Percentiles rank a stretch among this genome's conserved stretches.
Evolutionary conservation across 2,888 invertebrate species (phyloP).

Genomic region (Drosophila hamatofila): DNA sequence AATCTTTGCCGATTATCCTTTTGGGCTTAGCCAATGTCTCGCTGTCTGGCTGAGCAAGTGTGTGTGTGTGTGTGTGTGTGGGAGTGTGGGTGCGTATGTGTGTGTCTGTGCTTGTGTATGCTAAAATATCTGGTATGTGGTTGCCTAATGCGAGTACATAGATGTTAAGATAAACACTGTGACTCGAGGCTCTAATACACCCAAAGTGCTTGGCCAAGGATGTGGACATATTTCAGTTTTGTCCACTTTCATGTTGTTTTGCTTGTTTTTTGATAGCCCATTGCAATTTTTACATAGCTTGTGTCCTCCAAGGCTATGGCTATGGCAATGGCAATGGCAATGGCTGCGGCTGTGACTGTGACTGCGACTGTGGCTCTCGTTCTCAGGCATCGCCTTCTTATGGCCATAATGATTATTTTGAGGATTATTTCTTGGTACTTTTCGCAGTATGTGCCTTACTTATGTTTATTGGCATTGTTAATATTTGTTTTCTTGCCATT

Average conservation of each 20-base stretch:
- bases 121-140: conserved; percentile 23
- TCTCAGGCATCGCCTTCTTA: conserved; percentile 51
- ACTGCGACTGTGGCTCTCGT: neutral
- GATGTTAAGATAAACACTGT: conserved; percentile 56
- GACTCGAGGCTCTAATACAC: conserved; percentile 51
- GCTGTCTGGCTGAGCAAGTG: neutral
- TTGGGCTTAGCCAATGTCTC: conserved; percentile 41
- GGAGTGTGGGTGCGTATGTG: neutral
- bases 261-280: conserved; percentile 62
- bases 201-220: conserved; percentile 46
- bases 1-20: conserved; percentile 69
- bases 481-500: conserved; percentile 69
- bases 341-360: conserved; percentile 10
- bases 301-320: neutral
- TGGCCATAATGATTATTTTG: conserved; percentile 76
- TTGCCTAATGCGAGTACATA: conserved; percentile 42
- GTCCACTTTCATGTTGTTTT: conserved; percentile 47
- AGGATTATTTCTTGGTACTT: conserved; percentile 66
- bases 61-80: neutral
- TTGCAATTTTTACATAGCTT: conserved; percentile 75
- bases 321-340: neutral
- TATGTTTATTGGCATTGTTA: conserved; percentile 77
- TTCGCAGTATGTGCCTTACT: conserved; percentile 50
- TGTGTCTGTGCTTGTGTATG: conserved; percentile 13
- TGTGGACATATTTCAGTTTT: conserved; percentile 53